Base-by-base conservation (phyloP, 2,888 invertebrate genomes). In the Oligia fasciuncula region DNA sequence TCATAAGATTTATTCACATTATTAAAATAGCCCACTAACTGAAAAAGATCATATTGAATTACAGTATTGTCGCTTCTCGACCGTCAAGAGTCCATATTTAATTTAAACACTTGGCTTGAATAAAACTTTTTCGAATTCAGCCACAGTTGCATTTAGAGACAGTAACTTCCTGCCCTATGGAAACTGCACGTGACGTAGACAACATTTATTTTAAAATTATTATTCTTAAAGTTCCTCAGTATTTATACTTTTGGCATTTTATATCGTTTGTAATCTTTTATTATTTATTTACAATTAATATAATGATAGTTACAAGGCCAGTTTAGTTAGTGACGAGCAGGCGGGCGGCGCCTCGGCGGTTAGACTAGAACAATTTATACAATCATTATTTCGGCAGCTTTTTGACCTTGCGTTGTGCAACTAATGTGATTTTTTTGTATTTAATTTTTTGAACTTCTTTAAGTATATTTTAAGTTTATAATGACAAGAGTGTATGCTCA, bases 391-490 rank as follows among this genome's bases (percentile, higher is more conserved):
- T 77, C 29, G 81, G 81, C 81, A 81, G 79, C 84, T 85, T 77
- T 62, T 75, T 80, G 81, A 85, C 82, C 75, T 80, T 81, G 84
- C 78, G 86, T 88, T 84, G 87, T 87, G 87, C 54, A 85, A 80
- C 66, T 79, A 29, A 78, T 87, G 87, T 87, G 88, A 81, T 87
- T 77, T 73, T 81, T 83, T 63, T 80, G 46, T 73, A 76, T 63
- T 76, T 17, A 40, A n/a, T 65, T 77, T 76, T 80, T 51, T 71
- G 0, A 63, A 43, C 35, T 69, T 1, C 4, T 49, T 54, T 71
- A 81, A 6, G 62, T 81, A 65, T 78, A 73, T 35, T 68, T 69
- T 69, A 76, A 81, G 69, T 65, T 63, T 23, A 75, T 23, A 65
- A 35, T 63, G 46, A 43, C 71, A 40, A 14, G 72, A 63, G 75